Conservation (phyloP, 1,140 invertebrate genomes). For the Hestina assimilis region DNA sequence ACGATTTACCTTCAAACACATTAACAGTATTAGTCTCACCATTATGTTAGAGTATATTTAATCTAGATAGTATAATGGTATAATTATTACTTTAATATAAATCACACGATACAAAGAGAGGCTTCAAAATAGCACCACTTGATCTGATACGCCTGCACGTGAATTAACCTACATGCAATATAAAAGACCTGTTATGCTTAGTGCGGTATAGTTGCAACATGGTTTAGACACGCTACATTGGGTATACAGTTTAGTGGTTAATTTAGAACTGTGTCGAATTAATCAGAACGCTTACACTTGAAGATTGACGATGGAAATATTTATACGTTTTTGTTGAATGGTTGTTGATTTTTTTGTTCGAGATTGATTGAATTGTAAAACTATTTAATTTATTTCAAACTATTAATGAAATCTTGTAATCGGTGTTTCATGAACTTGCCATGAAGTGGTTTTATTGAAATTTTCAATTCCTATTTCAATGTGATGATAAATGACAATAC, state of each 20-base stretch:
- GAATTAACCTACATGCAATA: conserved; percentile 11
- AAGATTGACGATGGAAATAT: neutral
- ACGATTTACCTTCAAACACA: neutral
- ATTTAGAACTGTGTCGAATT: conserved; percentile 3
- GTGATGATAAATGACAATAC: too few relatives aligned
- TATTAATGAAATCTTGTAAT: too few relatives aligned
- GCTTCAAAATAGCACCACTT: conserved; percentile 1
- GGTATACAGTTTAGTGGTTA: neutral
- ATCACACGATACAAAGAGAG: neutral
- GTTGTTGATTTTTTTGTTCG: too few relatives aligned
- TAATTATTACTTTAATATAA: neutral
- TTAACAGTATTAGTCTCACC: neutral
- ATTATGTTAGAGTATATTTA: neutral
- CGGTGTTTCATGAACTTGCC: too few relatives aligned
- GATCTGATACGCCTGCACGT: conserved; percentile 4
- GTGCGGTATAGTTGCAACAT: conserved; percentile 5
- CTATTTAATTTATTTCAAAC: too few relatives aligned
- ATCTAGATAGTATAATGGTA: neutral
- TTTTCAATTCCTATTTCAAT: too few relatives aligned
- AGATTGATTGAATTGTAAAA: too few relatives aligned
- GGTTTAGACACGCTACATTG: conserved; percentile 1
- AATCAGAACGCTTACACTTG: neutral
- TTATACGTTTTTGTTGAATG: neutral
- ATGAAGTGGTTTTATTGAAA: too few relatives aligned
- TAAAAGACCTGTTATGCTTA: conserved; percentile 12